Evolutionary conservation across 2,888 invertebrate genomes (phyloP), one percentile per base, ranked within the genome.

Genomic region (Campoplex capitator): DNA sequence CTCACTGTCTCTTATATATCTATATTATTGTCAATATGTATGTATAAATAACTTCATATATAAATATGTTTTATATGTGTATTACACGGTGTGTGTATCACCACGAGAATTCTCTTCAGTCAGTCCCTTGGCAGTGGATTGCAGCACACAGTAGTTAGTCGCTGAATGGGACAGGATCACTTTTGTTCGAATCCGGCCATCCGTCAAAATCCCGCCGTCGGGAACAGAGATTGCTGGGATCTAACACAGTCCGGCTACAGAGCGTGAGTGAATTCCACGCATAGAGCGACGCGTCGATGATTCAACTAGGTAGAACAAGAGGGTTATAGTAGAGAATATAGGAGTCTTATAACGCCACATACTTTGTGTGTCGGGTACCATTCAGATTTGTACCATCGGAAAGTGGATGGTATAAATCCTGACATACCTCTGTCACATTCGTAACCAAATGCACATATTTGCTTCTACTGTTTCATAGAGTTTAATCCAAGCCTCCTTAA

Each of bases 131-230:
- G 35, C 77, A 35, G 78, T 82, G 77, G 74, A 76, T 81, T 74
- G 75, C 77, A 70, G 80, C 48, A 82, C 65, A 83, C 74, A 76
- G 81, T 88, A 86, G 83, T 86, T 88, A 85, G 77, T 84, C 88
- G 86, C 82, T 88, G 88, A 90, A 90, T 89, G 88, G 88, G 80
- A 84, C 88, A 88, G 89, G 88, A 89, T 89, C 87, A 90, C 91
- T 90, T 90, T 92, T 92, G 90, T 91, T 89, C 89, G 83, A 87
- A 83, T 70, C 86, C 91, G 88, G 87, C 90, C 91, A 90, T 88
- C 89, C 89, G 89, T 91, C 86, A 88, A 91, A 92, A 91, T 88
- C 89, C 84, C 86, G 86, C 88, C 84, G 84, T 83, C 84, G 81
- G 51, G 88, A 83, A 88, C 85, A 88, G 88, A 88, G 86, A 88